Evolutionary conservation across 2,888 invertebrate species (phyloP).

Genomic region (Epistrophe eligans): DNA sequence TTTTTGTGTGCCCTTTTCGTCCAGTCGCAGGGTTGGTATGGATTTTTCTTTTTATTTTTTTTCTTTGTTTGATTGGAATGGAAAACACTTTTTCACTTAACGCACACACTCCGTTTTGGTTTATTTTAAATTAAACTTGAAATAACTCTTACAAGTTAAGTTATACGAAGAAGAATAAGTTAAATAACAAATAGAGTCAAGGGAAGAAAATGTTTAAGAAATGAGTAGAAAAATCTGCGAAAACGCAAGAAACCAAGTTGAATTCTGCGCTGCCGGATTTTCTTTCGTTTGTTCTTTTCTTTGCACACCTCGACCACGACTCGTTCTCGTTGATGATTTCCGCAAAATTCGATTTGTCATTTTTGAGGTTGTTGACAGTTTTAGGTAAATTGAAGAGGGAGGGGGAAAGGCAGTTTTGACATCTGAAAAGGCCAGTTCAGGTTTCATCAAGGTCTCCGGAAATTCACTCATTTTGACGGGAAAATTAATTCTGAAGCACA

Average conservation of each 20-base stretch:
- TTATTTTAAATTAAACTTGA: neutral
- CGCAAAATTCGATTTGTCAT: conserved; percentile 62
- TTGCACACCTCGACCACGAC: conserved; percentile 39
- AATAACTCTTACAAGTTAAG: neutral
- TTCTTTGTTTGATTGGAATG: conserved; percentile 55
- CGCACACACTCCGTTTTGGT: neutral
- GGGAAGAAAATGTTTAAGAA: conserved; percentile 46
- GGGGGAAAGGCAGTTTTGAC: conserved; percentile 30
- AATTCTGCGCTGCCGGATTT: conserved; percentile 50
- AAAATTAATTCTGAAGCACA: neutral
- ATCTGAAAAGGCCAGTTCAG: conserved; percentile 2
- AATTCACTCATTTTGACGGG: neutral
- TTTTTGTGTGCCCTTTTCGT: conserved; percentile 50
- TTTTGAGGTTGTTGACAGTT: conserved; percentile 29
- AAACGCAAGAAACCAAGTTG: conserved; percentile 61
- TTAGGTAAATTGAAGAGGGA: neutral
- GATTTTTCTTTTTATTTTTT: conserved; percentile 35
- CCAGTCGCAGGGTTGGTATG: conserved; percentile 48
- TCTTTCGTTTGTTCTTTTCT: conserved; percentile 37
- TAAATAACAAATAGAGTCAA: conserved; percentile 44
- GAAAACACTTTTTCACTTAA: conserved; percentile 30
- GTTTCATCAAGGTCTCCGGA: neutral
- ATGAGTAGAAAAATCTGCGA: conserved; percentile 55
- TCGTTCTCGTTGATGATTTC: conserved; percentile 44
- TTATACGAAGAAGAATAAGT: conserved; percentile 23